phyloP scores from a whole-genome alignment of 2,797 vertebrate species.

The Acanthopagrus latus region DNA sequence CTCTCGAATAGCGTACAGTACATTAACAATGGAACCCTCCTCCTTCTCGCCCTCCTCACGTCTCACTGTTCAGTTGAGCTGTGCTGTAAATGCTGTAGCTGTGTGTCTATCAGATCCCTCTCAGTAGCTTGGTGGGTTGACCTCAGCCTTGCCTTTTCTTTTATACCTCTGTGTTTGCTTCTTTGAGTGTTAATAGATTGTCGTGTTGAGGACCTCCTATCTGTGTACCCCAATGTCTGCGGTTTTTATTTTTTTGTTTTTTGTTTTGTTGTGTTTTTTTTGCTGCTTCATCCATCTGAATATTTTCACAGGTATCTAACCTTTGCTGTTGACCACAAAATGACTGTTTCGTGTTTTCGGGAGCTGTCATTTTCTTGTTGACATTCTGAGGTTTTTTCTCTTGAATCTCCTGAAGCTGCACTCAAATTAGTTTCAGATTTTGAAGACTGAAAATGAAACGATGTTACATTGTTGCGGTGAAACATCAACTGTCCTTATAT shows the following conservation, averaged over 20 bases:
- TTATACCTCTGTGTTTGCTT: constrained; percentile 67
- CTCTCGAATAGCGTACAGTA: not conserved
- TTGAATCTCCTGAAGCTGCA: constrained; percentile 1
- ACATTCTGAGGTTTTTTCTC: not conserved
- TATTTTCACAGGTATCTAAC: not conserved
- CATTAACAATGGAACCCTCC: constrained; percentile 7
- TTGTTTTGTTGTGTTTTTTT: not conserved
- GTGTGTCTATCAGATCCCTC: constrained; percentile 42
- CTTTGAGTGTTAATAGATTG: constrained; percentile 68
- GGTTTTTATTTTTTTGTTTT: not conserved
- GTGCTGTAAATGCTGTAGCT: constrained; percentile 58
- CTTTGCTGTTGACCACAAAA: too few relatives aligned
- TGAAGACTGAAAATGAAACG: constrained; percentile 22
- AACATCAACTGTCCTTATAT: not conserved
- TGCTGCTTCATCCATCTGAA: constrained; percentile 16
- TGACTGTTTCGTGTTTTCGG: not conserved
- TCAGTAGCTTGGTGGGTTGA: constrained; percentile 45
- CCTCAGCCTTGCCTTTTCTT: constrained; percentile 51
- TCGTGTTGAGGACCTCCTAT: constrained; percentile 55
- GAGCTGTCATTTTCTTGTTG: not conserved
- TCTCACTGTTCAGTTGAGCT: constrained; percentile 31
- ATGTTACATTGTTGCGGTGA: not conserved
- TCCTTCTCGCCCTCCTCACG: constrained; percentile 10
- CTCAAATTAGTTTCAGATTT: constrained; percentile 14
- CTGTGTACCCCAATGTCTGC: constrained; percentile 45